Percentiles rank a stretch among this genome's conserved stretches.
These are phyloP conservation scores for Zaprionus camerounensis DNA, from an alignment of 1,140 invertebrate species.

Conservation along the genomic window DNA sequence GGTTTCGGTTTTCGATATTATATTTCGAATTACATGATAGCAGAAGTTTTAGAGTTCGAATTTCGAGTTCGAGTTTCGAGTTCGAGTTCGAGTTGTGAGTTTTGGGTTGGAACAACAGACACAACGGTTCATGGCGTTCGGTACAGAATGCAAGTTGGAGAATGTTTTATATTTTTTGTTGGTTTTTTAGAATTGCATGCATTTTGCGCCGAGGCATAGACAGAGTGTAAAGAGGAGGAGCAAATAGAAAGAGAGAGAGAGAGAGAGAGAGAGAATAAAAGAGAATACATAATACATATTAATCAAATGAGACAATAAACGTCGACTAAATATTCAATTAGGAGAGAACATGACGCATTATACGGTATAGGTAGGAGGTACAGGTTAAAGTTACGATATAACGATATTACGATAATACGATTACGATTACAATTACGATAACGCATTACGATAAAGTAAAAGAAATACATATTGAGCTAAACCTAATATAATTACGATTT, in stretches of 20 bases:
- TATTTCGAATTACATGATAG: slow-evolving; percentile 71
- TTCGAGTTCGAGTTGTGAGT: slow-evolving; percentile 15
- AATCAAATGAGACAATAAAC: slow-evolving; percentile 67
- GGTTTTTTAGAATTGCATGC: slow-evolving; percentile 62
- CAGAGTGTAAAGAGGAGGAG: slow-evolving; percentile 63
- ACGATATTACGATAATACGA: slow-evolving; percentile 18
- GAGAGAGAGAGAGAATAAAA: slow-evolving; percentile 57
- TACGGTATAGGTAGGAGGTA: slow-evolving; percentile 48
- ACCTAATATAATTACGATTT: slow-evolving; percentile 32
- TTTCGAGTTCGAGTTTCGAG: background rate
- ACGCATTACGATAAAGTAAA: slow-evolving; percentile 21
- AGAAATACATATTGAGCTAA: slow-evolving; percentile 49
- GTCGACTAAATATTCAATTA: slow-evolving; percentile 31
- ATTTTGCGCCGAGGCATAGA: slow-evolving; percentile 72
- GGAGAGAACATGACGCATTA: slow-evolving; percentile 49
- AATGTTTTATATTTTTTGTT: slow-evolving; percentile 23
- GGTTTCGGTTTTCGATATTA: slow-evolving; percentile 48
- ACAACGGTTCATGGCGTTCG: slow-evolving; percentile 63
- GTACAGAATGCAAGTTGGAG: slow-evolving; percentile 67
- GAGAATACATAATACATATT: slow-evolving; percentile 76
- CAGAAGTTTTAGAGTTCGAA: slow-evolving; percentile 42
- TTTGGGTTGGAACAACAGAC: slow-evolving; percentile 52
- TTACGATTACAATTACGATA: slow-evolving; percentile 30
- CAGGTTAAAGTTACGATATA: slow-evolving; percentile 38
- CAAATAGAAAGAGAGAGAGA: slow-evolving; percentile 66